Conservation (phyloP, 2,797 vertebrate species). For the Anas capensis region DNA sequence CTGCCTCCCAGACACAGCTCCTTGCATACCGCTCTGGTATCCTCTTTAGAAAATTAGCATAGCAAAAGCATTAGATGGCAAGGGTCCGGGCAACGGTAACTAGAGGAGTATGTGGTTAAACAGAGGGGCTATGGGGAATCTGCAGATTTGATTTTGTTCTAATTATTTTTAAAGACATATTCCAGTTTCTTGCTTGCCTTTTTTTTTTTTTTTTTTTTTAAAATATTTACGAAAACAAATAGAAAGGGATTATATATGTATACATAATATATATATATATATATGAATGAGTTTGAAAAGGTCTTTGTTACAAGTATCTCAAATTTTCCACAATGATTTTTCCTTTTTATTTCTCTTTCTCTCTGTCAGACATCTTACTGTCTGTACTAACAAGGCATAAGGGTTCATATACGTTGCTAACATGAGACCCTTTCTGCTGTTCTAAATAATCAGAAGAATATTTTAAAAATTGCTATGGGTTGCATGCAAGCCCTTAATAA, state of each 20-base stretch:
- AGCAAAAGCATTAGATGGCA: background rate
- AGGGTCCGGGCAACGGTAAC: background rate
- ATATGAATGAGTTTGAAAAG: background rate
- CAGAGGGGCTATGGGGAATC: fast-evolving
- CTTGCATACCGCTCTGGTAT: background rate
- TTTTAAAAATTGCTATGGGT: background rate
- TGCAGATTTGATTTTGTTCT: background rate
- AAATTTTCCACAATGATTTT: background rate
- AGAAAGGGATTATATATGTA: background rate
- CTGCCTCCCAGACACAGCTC: background rate
- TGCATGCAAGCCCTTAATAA: background rate
- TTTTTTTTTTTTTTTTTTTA: too few relatives aligned
- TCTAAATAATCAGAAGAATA: background rate
- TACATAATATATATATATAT: background rate
- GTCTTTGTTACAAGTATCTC: background rate
- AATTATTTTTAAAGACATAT: fast-evolving
- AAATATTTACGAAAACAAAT: background rate
- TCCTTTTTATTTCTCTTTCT: background rate
- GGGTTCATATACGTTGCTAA: fast-evolving
- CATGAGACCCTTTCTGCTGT: fast-evolving
- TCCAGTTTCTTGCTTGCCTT: background rate
- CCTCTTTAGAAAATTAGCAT: background rate
- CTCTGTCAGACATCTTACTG: background rate
- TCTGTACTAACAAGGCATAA: background rate
- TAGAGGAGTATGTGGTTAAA: background rate